Base-by-base conservation (phyloP, 37 sponge, comb jelly and placozoan species). In the Halisarca cf. caerulea region DNA sequence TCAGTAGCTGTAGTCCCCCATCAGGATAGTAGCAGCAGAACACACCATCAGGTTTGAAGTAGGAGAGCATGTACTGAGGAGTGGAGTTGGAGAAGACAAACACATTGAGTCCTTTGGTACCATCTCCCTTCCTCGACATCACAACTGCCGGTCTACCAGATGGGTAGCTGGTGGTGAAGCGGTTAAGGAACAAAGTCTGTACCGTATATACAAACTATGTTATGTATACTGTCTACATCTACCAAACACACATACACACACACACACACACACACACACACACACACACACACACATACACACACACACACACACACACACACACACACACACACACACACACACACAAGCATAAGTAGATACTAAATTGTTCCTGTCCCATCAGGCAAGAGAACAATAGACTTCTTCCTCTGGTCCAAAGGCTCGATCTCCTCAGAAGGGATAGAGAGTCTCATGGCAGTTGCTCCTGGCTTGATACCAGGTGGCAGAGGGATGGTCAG, bases 91-190 rank as follows among this genome's bases (percentile, higher is more conserved):
- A 84, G 79, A 82, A 96, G 66, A 87, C 90, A 34, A 84, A 59
- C 24, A 86, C 83, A 81, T 94, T 89, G 45, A 88, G 62, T 1
- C 89, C 93, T 61, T 39, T 88, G n/a, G 58, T 62, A 2, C 86
- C 86, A 42, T 72, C 83, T 37, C 73, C 84, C 33, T 71, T 81
- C 14, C 96, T 70, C 37, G 89, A 85, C 41, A 81, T 1, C 17
- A 80, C 68, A 9, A 96, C 51, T 3, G 97, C 97, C 21, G 81
- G 77, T 0, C 86, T 60, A 58, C 94, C 96, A 54, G 96, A 93
- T 14, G 32, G 80, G 59, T 96, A 95, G 69, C 91, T 91, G 61
- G 35, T 27, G 42, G 28, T n/a, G 9, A 72, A 2, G 30, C 47
- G 59, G 79, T 58, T 35, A 81, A 70, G 47, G 62, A 71, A 36